Conservation (phyloP, 1,140 invertebrate genomes). For the Ectropis grisescens region DNA sequence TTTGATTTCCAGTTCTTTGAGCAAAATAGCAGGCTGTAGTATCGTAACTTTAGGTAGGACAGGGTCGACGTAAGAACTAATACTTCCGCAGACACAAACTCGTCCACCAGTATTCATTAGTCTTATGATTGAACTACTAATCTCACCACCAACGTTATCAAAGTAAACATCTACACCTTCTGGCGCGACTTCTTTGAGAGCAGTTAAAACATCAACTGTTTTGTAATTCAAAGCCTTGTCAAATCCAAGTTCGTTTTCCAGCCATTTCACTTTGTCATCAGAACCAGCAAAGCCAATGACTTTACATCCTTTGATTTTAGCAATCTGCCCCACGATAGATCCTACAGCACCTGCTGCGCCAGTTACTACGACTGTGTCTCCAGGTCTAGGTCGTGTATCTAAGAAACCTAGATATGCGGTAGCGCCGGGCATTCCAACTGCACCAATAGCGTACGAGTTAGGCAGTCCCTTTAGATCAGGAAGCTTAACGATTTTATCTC, state of each 20-base stretch:
- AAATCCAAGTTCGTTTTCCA: slow-evolving; percentile 71
- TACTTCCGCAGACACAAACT: not conserved
- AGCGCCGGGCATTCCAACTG: slow-evolving; percentile 56
- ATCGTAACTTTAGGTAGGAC: not conserved
- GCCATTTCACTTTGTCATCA: too few species aligned
- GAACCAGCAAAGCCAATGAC: too few species aligned
- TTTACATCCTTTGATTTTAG: too few species aligned
- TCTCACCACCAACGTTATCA: slow-evolving; percentile 72
- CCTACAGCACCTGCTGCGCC: too few species aligned
- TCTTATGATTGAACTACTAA: slow-evolving; percentile 14
- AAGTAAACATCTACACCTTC: slow-evolving; percentile 74
- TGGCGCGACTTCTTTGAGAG: slow-evolving; percentile 71
- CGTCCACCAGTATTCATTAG: too few species aligned
- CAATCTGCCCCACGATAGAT: too few species aligned
- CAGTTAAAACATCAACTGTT: slow-evolving; percentile 61
- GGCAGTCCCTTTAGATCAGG: slow-evolving; percentile 38
- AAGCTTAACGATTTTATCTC: slow-evolving; percentile 21
- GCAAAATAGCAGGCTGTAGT: slow-evolving; percentile 4
- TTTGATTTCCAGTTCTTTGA: slow-evolving; percentile 7
- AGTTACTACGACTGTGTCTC: too few species aligned
- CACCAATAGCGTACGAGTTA: slow-evolving; percentile 29
- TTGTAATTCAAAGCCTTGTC: slow-evolving; percentile 81
- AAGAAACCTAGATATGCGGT: slow-evolving; percentile 82
- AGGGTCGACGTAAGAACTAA: slow-evolving; percentile 1
- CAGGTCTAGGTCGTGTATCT: slow-evolving; percentile 30